Evolutionary conservation across 2,797 vertebrate species (phyloP).

Genomic region (Pitangus sulphuratus): DNA sequence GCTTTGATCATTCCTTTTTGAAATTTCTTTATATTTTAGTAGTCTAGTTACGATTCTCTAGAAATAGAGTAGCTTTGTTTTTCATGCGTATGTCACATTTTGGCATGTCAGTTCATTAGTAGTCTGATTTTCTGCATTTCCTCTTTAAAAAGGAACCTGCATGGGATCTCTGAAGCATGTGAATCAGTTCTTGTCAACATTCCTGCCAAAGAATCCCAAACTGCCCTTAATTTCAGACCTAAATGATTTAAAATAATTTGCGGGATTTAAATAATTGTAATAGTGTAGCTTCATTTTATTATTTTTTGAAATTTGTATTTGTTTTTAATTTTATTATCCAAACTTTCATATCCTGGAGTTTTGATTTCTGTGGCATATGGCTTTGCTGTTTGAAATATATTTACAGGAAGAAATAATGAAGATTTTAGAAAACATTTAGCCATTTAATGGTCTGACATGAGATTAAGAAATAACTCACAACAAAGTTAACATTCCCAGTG

Average conservation of each 20-base stretch:
- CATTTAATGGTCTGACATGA: neutral
- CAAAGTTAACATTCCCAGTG: neutral
- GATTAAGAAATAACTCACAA: constrained; percentile 6
- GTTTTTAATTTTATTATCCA: constrained; percentile 19
- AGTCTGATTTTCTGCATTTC: constrained; percentile 60
- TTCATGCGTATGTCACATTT: constrained; percentile 69
- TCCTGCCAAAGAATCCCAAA: constrained; percentile 37
- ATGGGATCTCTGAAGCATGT: constrained; percentile 78
- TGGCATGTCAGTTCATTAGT: constrained; percentile 75
- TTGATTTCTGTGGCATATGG: constrained; percentile 60
- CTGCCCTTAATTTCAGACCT: neutral
- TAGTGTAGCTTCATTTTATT: constrained; percentile 6
- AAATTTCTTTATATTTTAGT: constrained; percentile 66
- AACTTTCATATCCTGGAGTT: constrained; percentile 43
- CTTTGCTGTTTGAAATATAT: constrained; percentile 20
- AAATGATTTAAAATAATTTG: neutral
- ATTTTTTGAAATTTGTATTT: neutral
- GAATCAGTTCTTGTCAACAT: constrained; percentile 80
- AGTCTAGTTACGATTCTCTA: constrained; percentile 72
- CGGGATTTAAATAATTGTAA: neutral
- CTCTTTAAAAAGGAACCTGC: constrained; percentile 63
- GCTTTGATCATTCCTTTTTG: constrained; percentile 73
- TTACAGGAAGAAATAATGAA: constrained; percentile 35
- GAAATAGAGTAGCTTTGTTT: constrained; percentile 77
- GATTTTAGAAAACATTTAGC: constrained; percentile 24